Evolutionary conservation across 2,113 vertebrate genomes (phyloP), one percentile per base, ranked within the genome.

Genomic region (Elephantulus edwardii): DNA sequence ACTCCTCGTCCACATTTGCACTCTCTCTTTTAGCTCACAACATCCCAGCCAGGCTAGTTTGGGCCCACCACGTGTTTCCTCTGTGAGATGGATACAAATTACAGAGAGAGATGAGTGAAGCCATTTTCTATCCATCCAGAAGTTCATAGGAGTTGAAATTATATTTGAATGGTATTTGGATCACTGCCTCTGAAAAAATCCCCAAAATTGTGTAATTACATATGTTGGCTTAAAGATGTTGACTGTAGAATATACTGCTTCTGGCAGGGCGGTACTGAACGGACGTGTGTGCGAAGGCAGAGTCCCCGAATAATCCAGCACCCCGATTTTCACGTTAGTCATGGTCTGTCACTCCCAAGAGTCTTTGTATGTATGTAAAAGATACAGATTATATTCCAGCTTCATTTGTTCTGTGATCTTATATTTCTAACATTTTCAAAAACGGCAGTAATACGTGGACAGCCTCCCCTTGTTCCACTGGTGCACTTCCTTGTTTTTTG

Each of bases 301-400:
- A 42, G 48, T 26, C 35, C 85, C n/a, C 46, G 86, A 82, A 48
- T 89, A 62, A 70, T 50, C 64, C 77, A 33, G 44, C 40, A 42
- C 12, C 16, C 38, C 72, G 19, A 66, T 66, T 82, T 91, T 92
- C 52, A 78, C 46, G 24, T 78, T 22, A 66, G 24, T 88, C 22
- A 52, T 70, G 33, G 77, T 68, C 68, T 88, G 50, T 46, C 52
- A 44, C 74, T 48, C n/a, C 44, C 58, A 44, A 83, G 50, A 22
- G 56, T 76, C 9, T 42, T n/a, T 75, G 30, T 20, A 0, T 26
- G 7, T 56, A 80, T 9, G 42, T 58, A 89, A 72, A 91, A 81
- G 42, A 80, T 60, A 75, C 71, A 22, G 26, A 64, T 87, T 96
- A 87, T 91, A 52, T 82, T 84, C 48, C 8, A 82, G 75, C 22